Conservation (phyloP, 1,140 invertebrate species). For the Teleopsis dalmanni region DNA sequence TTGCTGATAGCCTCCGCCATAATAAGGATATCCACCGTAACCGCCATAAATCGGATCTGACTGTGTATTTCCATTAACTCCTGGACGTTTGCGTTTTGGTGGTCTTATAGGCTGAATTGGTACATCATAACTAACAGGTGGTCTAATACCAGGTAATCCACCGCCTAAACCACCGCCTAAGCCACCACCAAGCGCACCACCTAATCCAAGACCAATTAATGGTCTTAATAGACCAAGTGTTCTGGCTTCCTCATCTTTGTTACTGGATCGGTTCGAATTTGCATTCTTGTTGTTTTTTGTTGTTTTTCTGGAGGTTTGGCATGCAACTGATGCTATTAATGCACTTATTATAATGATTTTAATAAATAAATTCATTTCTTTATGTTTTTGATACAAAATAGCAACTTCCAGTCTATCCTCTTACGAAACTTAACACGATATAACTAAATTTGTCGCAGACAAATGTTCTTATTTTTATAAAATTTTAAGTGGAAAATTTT, state of each 20-base stretch:
- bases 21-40: constrained; percentile 14
- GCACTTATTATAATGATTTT: background rate
- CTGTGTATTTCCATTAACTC: constrained; percentile 1
- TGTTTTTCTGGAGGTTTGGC: background rate
- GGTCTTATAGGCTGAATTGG: constrained; percentile 21
- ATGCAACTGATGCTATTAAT: background rate
- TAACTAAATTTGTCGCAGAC: too few species aligned
- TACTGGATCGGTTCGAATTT: background rate
- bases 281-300: background rate
- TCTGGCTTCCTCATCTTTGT: constrained; percentile 17
- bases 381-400: background rate
- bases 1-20: constrained; percentile 13
- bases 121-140: constrained; percentile 1
- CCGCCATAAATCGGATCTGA: constrained; percentile 12
- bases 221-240: constrained; percentile 30
- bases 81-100: background rate
- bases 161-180: background rate
- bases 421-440: too few species aligned
- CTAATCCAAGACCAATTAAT: constrained; percentile 16
- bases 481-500: too few species aligned
- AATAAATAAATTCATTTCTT: background rate
- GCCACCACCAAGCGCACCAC: constrained; percentile 4
- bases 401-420: too few species aligned
- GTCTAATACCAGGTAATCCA: background rate
- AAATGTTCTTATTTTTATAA: too few species aligned